phyloP scores from a whole-genome alignment of 2,113 vertebrate genomes.

The Entelurus aequoreus region DNA sequence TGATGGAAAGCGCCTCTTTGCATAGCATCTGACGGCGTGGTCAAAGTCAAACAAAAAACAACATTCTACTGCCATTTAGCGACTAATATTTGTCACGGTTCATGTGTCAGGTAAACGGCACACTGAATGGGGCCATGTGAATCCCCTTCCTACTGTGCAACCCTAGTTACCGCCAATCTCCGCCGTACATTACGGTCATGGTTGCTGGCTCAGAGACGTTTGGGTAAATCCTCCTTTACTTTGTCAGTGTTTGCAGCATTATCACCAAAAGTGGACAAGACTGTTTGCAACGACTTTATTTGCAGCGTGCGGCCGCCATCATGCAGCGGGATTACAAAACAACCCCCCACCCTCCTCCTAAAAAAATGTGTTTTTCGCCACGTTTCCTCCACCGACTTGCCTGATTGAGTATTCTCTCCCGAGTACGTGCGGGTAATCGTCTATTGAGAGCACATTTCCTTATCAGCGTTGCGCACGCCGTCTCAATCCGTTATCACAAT shows the following conservation, averaged over 20 bases:
- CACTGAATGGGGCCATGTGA: too few species aligned
- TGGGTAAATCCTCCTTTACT: background rate
- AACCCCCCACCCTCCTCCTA: background rate
- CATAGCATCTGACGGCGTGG: too few species aligned
- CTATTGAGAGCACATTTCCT: constrained; percentile 78
- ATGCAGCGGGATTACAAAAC: constrained; percentile 44
- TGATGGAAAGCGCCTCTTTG: too few species aligned
- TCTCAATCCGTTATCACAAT: constrained; percentile 86
- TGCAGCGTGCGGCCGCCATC: constrained; percentile 28
- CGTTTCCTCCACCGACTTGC: constrained; percentile 52
- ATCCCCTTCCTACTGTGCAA: too few species aligned
- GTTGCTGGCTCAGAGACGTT: too few species aligned
- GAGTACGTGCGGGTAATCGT: constrained; percentile 70
- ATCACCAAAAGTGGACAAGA: too few species aligned
- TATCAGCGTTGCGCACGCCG: constrained; percentile 83
- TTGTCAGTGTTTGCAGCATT: background rate
- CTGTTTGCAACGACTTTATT: constrained; percentile 47
- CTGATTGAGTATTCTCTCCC: constrained; percentile 70
- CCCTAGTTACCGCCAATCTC: too few species aligned
- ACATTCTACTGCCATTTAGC: too few species aligned
- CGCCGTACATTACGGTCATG: too few species aligned
- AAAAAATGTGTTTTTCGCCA: constrained; percentile 59
- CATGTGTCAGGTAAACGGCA: too few species aligned
- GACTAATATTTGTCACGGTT: too few species aligned
- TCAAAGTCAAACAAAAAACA: too few species aligned